Evolutionary conservation across 2,888 invertebrate genomes (phyloP), one percentile per base, ranked within the genome.

Genomic region (Amblyjoppa proteus): DNA sequence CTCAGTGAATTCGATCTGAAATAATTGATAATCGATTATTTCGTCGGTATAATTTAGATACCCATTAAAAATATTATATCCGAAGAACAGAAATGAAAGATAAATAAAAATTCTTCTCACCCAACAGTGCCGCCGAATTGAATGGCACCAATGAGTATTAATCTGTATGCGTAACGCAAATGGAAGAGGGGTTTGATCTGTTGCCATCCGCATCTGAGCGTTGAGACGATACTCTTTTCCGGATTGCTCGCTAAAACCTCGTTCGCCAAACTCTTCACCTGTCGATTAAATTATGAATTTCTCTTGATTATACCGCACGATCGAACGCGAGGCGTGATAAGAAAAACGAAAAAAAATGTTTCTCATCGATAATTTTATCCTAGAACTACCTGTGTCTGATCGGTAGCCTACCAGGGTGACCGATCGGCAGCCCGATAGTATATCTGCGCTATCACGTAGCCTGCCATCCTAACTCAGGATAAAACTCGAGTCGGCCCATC

Each of bases 1-100:
- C 97, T 96, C 49, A 98, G 94, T 0, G 98, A 97, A 92, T 98
- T 98, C 88, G 97, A 95, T 38, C 97, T 97, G 93, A 20, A 93
- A 91, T 53, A 64, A 87, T 16, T 1, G 7, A 9, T 13, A 38
- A 9, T 74, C 38, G 70, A 7, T 31, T 53, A 74, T 56, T 61
- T 68, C 71, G 31, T 66, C 20, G 13, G 53, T n/a, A 73, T 61
- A 64, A 79, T 64, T 16, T 16, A 16, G 11, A 76, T 53, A 70
- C 28, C 3, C 45, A 16, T 49, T 16, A 16, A 13, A 16, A 16
- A 49, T 0, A 16, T 4, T 49, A 4, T 49, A 49, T 49, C 4
- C 45, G 5, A 49, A 4, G 0, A 16, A 49, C 2, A 49, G 2
- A 16, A 3, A 16, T 16, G 0, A 11, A 41, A 2, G 9, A 41